Base-by-base conservation (phyloP, 2,888 invertebrate species). In the Chironomus riparius region DNA sequence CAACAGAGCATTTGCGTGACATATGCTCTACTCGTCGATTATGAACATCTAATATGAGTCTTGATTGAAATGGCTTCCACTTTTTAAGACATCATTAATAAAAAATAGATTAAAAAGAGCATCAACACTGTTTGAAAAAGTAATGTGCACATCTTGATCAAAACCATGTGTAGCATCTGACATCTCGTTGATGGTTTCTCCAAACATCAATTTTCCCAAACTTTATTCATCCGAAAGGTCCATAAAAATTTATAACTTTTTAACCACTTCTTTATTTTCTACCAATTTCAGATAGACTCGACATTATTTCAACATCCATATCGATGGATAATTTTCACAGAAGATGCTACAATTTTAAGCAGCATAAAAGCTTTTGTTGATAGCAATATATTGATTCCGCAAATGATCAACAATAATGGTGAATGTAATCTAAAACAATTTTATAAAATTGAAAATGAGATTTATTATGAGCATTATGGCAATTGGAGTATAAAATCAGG, bases 391-490 rank as follows among this genome's bases (percentile, higher is more conserved):
- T 28, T 72, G 72, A 62, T 72, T 62, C 22, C 38, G 18, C 72
- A 38, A 38, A 12, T 13, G 22, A 56, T 21, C 28, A 61, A 13
- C 24, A 24, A 28, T 50, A 24, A 62, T 62, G 72, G 61, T 28
- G 24, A 24, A 21, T 72, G 24, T 28, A 61, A 61, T 61, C 72
- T 72, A n/a, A 61, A 61, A 62, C 61, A 72, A 28, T 72, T 72
- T 72, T 72, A 72, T 22, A 72, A 72, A 72, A 62, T 62, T 61
- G 72, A 72, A 6, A 47, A 62, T 10, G 62, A 72, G 18, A 72
- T 72, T 61, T 61, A 72, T 72, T 62, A 62, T 72, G 72, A 72
- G 24, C 21, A 62, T 72, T 72, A 72, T 38, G 72, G 72, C 21
- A 10, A 0, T 21, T 72, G 72, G 72, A 72, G 61, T 13, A 2